Base-by-base conservation (phyloP, 2,797 vertebrate species). In the Myotis vivesi region DNA sequence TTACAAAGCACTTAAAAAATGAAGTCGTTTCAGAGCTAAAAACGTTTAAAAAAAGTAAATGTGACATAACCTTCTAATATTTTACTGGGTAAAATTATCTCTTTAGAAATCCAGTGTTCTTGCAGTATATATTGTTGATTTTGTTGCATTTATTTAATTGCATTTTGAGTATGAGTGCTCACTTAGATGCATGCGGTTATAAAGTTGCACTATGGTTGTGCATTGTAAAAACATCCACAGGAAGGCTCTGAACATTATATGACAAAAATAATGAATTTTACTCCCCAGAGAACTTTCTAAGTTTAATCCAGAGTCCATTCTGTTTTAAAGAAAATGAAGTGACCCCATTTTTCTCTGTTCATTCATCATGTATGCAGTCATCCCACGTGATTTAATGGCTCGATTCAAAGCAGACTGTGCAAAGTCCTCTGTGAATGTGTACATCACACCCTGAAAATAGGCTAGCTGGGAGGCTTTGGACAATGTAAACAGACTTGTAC, bases 321-420 rank as follows among this genome's bases (percentile, higher is more conserved):
- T 51, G 72, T 81, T 94, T 57, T 84, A 81, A 95, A 91, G 91
- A 91, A 96, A 95, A 91, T 94, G 84, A 96, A 92, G 87, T 94
- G 87, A 94, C 51, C 81, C 41, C 3, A 62, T 95, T 96, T 96
- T 94, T 68, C 75, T 93, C 38, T 80, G 5, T 81, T 92, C 17
- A 8, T 94, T 97, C 15, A 89, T 90, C 92, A 91, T 92, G 92
- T 95, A 96, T 94, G 57, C 38, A 91, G n/a, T 85, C 94, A 95
- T 88, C 28, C 49, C 64, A 49, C 36, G 38, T 55, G 41, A 94
- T 80, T 87, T 92, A 92, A 81, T 94, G 87, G 20, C 75, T 95
- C 38, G 8, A 77, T 93, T 94, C 55, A 38, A 71, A 95, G 55
- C 25, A 41, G n/a, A 89, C 30, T 19, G 20, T 66, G 49, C 13